A percentile compares a stretch with the other conserved stretches of the same genome.
These are phyloP conservation scores for Amiota communis DNA, from an alignment of 2,888 invertebrate species.

Conservation along the genomic window DNA sequence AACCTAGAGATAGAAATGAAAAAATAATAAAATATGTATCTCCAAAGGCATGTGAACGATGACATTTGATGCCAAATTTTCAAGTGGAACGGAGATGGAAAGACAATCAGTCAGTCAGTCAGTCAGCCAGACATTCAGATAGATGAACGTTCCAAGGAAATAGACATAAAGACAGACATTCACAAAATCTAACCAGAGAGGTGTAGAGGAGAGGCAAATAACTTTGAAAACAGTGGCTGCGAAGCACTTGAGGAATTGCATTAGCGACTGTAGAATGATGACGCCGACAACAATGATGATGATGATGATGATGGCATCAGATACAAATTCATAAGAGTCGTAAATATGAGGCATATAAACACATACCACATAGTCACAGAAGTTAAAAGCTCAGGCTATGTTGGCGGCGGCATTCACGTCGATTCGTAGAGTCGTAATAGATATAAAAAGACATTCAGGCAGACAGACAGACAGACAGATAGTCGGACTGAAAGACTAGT, in stretches of 20 bases:
- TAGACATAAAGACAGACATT: neutral
- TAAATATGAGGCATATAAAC: slow-evolving; percentile 62
- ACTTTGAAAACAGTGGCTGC: slow-evolving; percentile 41
- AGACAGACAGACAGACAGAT: slow-evolving; percentile 32
- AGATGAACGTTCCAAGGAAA: slow-evolving; percentile 23
- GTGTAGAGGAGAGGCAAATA: neutral
- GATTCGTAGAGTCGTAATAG: neutral
- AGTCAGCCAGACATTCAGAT: neutral
- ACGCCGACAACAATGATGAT: neutral
- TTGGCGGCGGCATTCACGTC: slow-evolving; percentile 24
- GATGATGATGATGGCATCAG: slow-evolving; percentile 60
- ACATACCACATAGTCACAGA: slow-evolving; percentile 43
- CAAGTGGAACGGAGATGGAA: slow-evolving; percentile 53
- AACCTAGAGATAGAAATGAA: slow-evolving; percentile 17
- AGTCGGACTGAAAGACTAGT: slow-evolving; percentile 30
- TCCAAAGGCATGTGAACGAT: slow-evolving; percentile 62
- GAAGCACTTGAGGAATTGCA: slow-evolving; percentile 67
- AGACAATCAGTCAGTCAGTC: slow-evolving; percentile 15
- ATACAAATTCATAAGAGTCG: slow-evolving; percentile 55
- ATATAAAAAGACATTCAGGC: slow-evolving; percentile 12
- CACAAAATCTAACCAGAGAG: neutral
- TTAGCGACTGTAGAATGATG: slow-evolving; percentile 30
- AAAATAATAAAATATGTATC: slow-evolving; percentile 46
- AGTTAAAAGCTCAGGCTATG: slow-evolving; percentile 32
- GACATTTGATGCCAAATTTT: slow-evolving; percentile 68